Conservation (phyloP, 2,797 vertebrate species). For the Australoheros facetus region DNA sequence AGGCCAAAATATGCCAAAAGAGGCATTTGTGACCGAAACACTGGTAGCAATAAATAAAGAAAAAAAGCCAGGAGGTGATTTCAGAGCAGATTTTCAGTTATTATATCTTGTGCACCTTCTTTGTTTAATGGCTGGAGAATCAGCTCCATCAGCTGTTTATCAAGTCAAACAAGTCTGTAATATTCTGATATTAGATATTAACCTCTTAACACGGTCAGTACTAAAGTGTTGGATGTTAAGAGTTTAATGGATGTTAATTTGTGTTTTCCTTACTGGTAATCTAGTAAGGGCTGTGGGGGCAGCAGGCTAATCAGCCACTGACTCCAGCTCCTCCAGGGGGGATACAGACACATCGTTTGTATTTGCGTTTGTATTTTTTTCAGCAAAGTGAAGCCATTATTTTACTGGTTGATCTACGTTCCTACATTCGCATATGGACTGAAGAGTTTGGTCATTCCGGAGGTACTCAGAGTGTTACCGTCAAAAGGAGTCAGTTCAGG, state of each 20-base stretch:
- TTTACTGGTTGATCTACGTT: not conserved
- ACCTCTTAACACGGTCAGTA: not conserved
- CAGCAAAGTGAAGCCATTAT: not conserved
- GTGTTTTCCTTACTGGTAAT: not conserved
- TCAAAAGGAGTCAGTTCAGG: not conserved
- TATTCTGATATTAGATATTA: not conserved
- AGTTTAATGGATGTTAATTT: not conserved
- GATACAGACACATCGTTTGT: not conserved
- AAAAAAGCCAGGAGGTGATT: not conserved
- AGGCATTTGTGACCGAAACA: not conserved
- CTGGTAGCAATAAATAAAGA: not conserved
- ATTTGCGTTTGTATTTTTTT: not conserved
- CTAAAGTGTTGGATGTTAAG: not conserved
- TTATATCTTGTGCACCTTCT: not conserved
- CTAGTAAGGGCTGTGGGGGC: not conserved
- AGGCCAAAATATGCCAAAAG: not conserved
- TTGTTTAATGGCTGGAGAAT: not conserved
- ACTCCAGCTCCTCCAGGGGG: not conserved
- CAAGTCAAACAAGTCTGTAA: not conserved
- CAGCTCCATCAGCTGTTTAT: not conserved
- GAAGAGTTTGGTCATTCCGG: too few species aligned
- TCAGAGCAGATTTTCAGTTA: not conserved
- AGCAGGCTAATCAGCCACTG: not conserved
- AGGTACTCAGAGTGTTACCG: not conserved
- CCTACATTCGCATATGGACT: too few species aligned